Conservation (phyloP, 2,113 vertebrate genomes). For the Paedocypris sp. region DNA sequence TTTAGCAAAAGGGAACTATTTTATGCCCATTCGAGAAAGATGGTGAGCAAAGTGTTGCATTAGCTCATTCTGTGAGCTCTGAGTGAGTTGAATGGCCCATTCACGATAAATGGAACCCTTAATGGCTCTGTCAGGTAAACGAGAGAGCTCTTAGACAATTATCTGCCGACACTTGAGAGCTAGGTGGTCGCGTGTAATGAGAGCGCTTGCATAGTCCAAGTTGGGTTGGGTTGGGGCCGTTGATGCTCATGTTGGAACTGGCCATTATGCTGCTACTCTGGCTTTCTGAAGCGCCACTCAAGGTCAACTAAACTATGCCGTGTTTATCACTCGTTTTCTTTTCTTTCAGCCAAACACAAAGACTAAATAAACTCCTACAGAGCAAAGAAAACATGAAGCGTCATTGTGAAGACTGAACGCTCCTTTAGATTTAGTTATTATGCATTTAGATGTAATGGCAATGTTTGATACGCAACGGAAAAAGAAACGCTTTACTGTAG, state of each 20-base stretch:
- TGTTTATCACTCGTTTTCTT: background rate
- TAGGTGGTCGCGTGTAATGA: background rate
- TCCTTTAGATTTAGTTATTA: too few relatives aligned
- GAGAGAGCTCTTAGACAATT: slow-evolving; percentile 43
- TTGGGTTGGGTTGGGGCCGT: background rate
- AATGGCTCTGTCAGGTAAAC: slow-evolving; percentile 36
- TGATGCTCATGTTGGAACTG: background rate
- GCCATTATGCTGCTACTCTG: background rate
- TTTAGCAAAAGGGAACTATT: slow-evolving; percentile 10
- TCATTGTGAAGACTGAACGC: too few relatives aligned
- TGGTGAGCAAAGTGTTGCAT: slow-evolving; percentile 37
- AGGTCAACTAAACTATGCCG: background rate
- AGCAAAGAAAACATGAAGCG: background rate
- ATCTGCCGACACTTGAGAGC: background rate
- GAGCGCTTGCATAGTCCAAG: background rate
- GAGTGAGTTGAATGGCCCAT: slow-evolving; percentile 43
- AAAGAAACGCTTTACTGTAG: too few relatives aligned
- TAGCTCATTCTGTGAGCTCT: slow-evolving; percentile 43
- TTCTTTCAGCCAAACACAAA: background rate
- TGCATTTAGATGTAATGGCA: too few relatives aligned
- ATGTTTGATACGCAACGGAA: too few relatives aligned
- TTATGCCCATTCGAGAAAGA: background rate
- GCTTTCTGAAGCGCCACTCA: background rate
- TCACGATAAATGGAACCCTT: slow-evolving; percentile 46
- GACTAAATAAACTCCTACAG: too few relatives aligned